A percentile compares a stretch with the other conserved stretches of the same genome.
Conservation (phyloP, 2,888 invertebrate genomes). For the Nomada flava region DNA sequence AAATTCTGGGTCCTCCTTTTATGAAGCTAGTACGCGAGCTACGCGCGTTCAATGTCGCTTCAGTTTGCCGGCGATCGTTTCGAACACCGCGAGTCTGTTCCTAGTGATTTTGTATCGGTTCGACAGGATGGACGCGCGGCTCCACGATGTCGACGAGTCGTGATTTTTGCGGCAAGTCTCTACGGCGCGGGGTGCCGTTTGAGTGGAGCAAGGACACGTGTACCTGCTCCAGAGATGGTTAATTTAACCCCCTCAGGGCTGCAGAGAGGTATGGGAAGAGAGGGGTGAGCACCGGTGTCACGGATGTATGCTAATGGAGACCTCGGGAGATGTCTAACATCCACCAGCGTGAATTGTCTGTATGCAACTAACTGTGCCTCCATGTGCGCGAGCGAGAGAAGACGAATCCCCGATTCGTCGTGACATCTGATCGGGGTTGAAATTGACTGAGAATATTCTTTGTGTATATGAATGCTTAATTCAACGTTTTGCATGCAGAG, state of each 20-base stretch:
- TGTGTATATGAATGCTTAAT: conserved; percentile 2
- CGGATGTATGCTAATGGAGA: conserved; percentile 82
- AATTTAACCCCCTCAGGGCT: conserved; percentile 73
- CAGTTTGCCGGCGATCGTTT: conserved; percentile 16
- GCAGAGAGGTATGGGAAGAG: conserved; percentile 72
- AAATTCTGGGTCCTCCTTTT: background rate
- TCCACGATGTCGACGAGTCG: conserved; percentile 11
- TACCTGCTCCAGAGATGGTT: conserved; percentile 69
- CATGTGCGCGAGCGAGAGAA: conserved; percentile 13
- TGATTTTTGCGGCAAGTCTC: conserved; percentile 44
- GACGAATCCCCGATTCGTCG: conserved; percentile 27
- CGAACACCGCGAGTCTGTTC: conserved; percentile 36
- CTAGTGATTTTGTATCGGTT: conserved; percentile 44
- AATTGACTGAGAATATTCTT: background rate
- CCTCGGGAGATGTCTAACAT: conserved; percentile 80
- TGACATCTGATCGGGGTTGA: no score
- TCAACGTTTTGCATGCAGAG: background rate
- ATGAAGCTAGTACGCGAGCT: background rate
- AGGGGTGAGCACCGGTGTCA: conserved; percentile 75
- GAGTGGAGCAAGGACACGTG: conserved; percentile 54
- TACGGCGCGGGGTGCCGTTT: background rate
- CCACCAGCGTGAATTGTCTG: conserved; percentile 75
- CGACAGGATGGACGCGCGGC: conserved; percentile 14
- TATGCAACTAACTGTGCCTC: conserved; percentile 60
- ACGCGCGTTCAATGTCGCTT: background rate